Conservation (phyloP, 1,140 invertebrate genomes). For the Leptestheria dahalacensis region DNA sequence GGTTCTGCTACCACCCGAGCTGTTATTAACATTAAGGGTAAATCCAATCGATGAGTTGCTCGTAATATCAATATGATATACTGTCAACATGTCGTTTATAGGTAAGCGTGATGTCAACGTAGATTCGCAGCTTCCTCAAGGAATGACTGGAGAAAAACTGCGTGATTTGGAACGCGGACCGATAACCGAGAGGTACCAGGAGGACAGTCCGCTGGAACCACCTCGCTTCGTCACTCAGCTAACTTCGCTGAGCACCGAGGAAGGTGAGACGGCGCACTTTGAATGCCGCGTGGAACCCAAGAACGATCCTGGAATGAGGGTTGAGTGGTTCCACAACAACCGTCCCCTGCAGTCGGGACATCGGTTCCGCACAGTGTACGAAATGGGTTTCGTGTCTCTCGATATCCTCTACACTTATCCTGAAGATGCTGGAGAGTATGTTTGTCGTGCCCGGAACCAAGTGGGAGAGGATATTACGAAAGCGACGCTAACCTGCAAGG, state of each 20-base stretch:
- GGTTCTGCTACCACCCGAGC: slow-evolving; percentile 67
- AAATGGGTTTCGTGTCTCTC: slow-evolving; percentile 87
- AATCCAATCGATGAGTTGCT: not conserved
- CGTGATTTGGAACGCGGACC: slow-evolving; percentile 80
- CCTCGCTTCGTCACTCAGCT: slow-evolving; percentile 67
- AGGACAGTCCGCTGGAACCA: slow-evolving; percentile 49
- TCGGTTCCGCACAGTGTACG: slow-evolving; percentile 77
- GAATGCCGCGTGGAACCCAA: slow-evolving; percentile 89
- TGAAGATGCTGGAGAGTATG: slow-evolving; percentile 86
- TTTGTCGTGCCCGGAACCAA: slow-evolving; percentile 71
- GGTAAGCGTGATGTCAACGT: slow-evolving; percentile 73
- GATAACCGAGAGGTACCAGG: slow-evolving; percentile 44
- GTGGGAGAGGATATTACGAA: slow-evolving; percentile 74
- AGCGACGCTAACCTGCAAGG: slow-evolving; percentile 69
- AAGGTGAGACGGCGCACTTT: slow-evolving; percentile 82
- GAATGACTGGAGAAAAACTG: slow-evolving; percentile 80
- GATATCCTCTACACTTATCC: slow-evolving; percentile 85
- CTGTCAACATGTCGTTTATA: not conserved
- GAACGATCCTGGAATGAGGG: slow-evolving; percentile 76
- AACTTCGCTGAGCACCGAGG: slow-evolving; percentile 44
- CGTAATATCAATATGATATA: not conserved
- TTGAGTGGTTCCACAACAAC: slow-evolving; percentile 88
- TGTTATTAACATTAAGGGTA: slow-evolving; percentile 34
- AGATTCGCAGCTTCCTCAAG: slow-evolving; percentile 80
- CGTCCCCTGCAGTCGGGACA: slow-evolving; percentile 74